These are phyloP conservation scores for Phalacrocorax pelagicus DNA, from an alignment of 2,113 vertebrate genomes.

Conservation along the genomic window DNA sequence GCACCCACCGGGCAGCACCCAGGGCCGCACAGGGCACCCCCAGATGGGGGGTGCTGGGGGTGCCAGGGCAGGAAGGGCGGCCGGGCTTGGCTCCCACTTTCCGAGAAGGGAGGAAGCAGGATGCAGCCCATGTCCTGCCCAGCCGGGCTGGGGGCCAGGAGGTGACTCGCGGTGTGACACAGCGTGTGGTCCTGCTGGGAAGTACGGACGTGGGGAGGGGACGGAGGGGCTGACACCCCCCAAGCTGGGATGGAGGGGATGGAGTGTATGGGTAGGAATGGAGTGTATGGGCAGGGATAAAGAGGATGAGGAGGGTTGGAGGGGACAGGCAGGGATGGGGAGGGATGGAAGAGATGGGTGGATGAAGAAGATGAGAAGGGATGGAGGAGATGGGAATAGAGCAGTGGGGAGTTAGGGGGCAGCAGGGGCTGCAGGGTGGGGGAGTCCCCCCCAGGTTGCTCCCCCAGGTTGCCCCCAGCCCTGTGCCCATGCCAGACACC, in stretches of 20 bases:
- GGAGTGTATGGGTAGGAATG: not conserved
- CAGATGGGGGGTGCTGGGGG: not conserved
- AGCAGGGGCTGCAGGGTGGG: not conserved
- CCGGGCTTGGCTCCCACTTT: not conserved
- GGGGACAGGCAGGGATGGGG: too few relatives aligned
- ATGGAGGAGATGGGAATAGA: too few relatives aligned
- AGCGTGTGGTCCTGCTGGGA: not conserved
- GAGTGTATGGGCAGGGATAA: not conserved
- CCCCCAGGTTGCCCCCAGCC: not conserved
- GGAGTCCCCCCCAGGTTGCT: too few relatives aligned
- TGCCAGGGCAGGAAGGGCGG: not conserved
- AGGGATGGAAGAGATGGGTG: not conserved
- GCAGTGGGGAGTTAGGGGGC: not conserved
- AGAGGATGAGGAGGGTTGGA: not conserved
- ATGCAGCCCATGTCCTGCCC: not conserved
- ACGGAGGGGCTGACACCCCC: too few relatives aligned
- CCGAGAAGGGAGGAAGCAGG: not conserved
- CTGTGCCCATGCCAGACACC: fast-evolving
- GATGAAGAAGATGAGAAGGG: not conserved
- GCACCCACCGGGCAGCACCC: not conserved
- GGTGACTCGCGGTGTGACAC: not conserved
- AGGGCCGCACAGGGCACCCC: not conserved
- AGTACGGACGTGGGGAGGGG: not conserved
- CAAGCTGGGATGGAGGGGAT: not conserved
- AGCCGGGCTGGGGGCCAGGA: not conserved